Percentiles rank a stretch among this genome's conserved stretches.
Conservation (phyloP, 2,888 invertebrate species). For the Pristionchus japonicus region DNA sequence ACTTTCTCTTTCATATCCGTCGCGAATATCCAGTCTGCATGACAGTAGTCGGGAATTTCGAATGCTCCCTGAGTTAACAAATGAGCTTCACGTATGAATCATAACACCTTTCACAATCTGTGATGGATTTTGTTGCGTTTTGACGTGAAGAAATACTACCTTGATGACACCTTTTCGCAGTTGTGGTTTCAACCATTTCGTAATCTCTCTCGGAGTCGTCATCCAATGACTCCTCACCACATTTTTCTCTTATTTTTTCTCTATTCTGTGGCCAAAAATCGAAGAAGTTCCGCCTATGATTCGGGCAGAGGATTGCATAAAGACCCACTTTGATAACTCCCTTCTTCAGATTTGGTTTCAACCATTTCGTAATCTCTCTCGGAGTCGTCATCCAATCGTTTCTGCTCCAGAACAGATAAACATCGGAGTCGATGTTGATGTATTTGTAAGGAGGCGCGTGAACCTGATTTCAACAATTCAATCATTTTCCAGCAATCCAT, state of each 20-base stretch:
- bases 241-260: too few relatives aligned
- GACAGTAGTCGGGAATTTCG: not conserved
- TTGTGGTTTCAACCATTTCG: not conserved
- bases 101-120: too few relatives aligned
- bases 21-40: not conserved
- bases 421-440: not conserved
- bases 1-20: not conserved
- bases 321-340: too few relatives aligned
- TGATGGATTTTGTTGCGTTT: too few relatives aligned
- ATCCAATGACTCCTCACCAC: not conserved
- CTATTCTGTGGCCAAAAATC: too few relatives aligned
- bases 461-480: not conserved
- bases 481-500: too few relatives aligned
- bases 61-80: not conserved
- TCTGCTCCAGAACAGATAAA: not conserved
- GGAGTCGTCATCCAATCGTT: too few relatives aligned
- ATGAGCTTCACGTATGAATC: too few relatives aligned
- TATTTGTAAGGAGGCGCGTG: not conserved
- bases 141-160: not conserved
- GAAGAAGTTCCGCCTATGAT: too few relatives aligned
- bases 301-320: too few relatives aligned
- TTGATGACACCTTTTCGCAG: not conserved
- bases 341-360: too few relatives aligned
- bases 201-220: not conserved
- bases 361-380: too few relatives aligned